A percentile compares a stretch with the other conserved stretches of the same genome.
phyloP scores from a whole-genome alignment of 2,888 invertebrate genomes.

The Rutpela maculata region DNA sequence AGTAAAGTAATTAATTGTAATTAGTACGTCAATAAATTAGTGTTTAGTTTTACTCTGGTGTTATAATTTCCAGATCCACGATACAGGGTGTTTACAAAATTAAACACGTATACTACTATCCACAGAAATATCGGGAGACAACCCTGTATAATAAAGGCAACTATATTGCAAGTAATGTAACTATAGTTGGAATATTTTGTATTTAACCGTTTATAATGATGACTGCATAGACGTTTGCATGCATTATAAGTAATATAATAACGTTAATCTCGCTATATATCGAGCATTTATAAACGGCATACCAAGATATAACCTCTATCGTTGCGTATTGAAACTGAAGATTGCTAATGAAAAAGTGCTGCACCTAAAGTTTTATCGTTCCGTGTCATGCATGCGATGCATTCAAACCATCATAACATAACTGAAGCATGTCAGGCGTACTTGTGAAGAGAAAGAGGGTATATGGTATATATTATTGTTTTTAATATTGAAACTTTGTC shows the following conservation, averaged over 20 bases:
- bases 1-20: too few relatives aligned
- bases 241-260: neutral
- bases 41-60: too few relatives aligned
- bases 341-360: conserved; percentile 7
- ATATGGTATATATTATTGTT: too few relatives aligned
- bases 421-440: neutral
- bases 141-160: too few relatives aligned
- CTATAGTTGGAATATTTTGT: neutral
- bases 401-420: neutral
- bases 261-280: neutral
- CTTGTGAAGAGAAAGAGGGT: neutral
- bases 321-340: conserved; percentile 3
- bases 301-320: conserved; percentile 7
- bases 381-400: conserved; percentile 3
- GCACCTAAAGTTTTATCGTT: conserved; percentile 7
- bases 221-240: neutral
- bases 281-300: neutral
- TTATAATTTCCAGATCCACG: too few relatives aligned
- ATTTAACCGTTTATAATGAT: neutral
- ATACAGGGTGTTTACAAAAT: too few relatives aligned
- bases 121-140: too few relatives aligned
- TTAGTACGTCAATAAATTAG: too few relatives aligned
- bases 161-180: neutral
- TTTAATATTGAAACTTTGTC: too few relatives aligned
- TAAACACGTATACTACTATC: too few relatives aligned